Evolutionary conservation across 1,140 invertebrate genomes (phyloP), one percentile per base, ranked within the genome.

Genomic region (Aphidius gifuensis): DNA sequence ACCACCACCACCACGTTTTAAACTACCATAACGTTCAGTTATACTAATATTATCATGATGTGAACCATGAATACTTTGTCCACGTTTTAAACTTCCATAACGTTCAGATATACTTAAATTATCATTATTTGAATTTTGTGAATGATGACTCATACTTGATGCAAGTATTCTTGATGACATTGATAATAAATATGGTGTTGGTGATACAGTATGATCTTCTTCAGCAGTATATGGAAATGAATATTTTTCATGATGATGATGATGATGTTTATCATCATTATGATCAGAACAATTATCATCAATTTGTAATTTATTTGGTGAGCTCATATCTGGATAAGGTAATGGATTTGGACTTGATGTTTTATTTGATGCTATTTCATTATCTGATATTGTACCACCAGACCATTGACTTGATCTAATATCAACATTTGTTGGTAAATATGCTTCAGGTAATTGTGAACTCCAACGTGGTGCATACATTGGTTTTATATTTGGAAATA

Each of bases 341-440:
- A 91, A 71, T 0, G 88, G 88, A 69, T 89, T 88, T 1, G 89
- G 89, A 5, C 88, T 90, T 6, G 83, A 83, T 3, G 84, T 86
- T 70, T 87, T 86, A 47, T 87, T 85, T 8, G 86, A 86, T 5
- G 80, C 77, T 38, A 83, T 80, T 68, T 90, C 89, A 70, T 89
- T 90, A 68, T 90, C 89, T 0, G 89, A 90, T 4, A 85, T 88
- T 0, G 89, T 91, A 66, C 89, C 89, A 60, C 88, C 88, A 0
- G 89, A 90, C 90, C 90, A 91, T 45, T 90, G 84, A 43, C 87
- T 88, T 38, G 87, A 82, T 62, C 88, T 85, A n/a, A 79, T 72
- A 32, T 81, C 81, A 53, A 74, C 80, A 78, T 70, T 69, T 68
- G 79, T 66, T 72, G 58, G 80, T 58, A 85, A 66, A 73, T 87